Evolutionary conservation across 2,888 invertebrate species (phyloP), one percentile per base, ranked within the genome.

Genomic region (Hedychridium roseum): DNA sequence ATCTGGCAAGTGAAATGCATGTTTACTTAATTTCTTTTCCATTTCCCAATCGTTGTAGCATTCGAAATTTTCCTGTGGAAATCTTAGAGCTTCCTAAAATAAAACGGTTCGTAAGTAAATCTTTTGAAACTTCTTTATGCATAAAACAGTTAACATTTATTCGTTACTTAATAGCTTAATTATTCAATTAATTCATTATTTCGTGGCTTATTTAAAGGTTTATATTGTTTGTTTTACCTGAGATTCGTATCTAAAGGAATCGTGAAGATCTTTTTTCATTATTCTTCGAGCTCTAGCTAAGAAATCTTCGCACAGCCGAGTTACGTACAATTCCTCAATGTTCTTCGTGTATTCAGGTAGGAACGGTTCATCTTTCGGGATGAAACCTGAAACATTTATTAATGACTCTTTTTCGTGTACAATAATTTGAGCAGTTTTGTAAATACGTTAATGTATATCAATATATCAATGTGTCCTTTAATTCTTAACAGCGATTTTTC

Each of bases 231-330:
- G 27, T 15, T 6, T 58, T 65, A 82, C 82, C 69, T 84, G 77
- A 12, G 71, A 60, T 31, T 68, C 66, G 34, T 71, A 66, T 21
- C 48, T 66, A 9, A 86, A 83, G 63, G 88, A 87, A 56, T 87
- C 85, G 74, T 93, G 91, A 41, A 94, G 82, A 77, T 94, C 92
- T 69, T 90, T 89, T 42, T 86, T 84, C 86, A 94, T 91, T 34
- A 94, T 86, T 50, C 79, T 81, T 26, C 88, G 82, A 0, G 93
- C 91, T 38, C 81, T 82, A 44, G 85, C 84, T 43, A 91, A 76
- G 54, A 91, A 87, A 57, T 87, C 84, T 65, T 87, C 85, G 59
- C 90, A 89, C 41, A 90, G 87, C 67, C 90, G 90, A 68, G 89
- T 86, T 21, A 90, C 87, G 77, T 91, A 93, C 21, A 91, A 79